A percentile compares a stretch with the other conserved stretches of the same genome.
Evolutionary conservation across 2,797 vertebrate genomes (phyloP).

Genomic region (Liparis tanakae): DNA sequence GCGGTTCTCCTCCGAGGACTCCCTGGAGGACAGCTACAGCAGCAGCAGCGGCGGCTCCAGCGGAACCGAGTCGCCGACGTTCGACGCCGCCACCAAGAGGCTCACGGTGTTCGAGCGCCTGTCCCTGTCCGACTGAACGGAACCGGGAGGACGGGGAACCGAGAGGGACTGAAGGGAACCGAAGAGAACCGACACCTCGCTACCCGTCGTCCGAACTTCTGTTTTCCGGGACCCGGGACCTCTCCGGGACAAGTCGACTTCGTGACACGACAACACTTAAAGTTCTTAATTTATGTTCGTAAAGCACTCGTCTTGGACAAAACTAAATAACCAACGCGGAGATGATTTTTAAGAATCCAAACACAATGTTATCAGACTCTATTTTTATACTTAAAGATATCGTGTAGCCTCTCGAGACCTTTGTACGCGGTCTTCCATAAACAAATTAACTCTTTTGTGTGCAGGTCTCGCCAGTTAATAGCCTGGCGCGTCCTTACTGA

Average conservation of each 20-base stretch:
- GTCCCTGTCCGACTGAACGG: slow-evolving; percentile 85
- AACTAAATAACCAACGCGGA: slow-evolving; percentile 48
- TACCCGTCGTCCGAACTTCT: slow-evolving; percentile 42
- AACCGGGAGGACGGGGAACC: slow-evolving; percentile 36
- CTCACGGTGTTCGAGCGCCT: slow-evolving; percentile 87
- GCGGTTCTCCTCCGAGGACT: slow-evolving; percentile 87
- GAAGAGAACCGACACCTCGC: slow-evolving; percentile 25
- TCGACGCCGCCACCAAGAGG: slow-evolving; percentile 81
- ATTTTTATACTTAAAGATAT: slow-evolving; percentile 76
- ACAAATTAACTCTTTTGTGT: slow-evolving; percentile 55
- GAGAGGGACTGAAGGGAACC: slow-evolving; percentile 26
- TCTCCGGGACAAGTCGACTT: slow-evolving; percentile 59
- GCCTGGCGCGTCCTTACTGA: slow-evolving; percentile 46
- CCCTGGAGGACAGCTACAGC: slow-evolving; percentile 89
- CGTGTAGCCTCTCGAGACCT: slow-evolving; percentile 70
- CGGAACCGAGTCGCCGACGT: slow-evolving; percentile 86
- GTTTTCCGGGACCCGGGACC: slow-evolving; percentile 54
- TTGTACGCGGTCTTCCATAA: slow-evolving; percentile 79
- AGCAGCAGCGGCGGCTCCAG: slow-evolving; percentile 85
- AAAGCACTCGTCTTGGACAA: slow-evolving; percentile 53
- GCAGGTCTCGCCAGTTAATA: slow-evolving; percentile 67
- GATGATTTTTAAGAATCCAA: slow-evolving; percentile 76
- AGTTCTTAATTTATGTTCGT: slow-evolving; percentile 77
- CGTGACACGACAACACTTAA: slow-evolving; percentile 76
- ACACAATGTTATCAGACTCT: slow-evolving; percentile 72